phyloP scores from a whole-genome alignment of 2,888 invertebrate species.

The Acanthoscelides obtectus region DNA sequence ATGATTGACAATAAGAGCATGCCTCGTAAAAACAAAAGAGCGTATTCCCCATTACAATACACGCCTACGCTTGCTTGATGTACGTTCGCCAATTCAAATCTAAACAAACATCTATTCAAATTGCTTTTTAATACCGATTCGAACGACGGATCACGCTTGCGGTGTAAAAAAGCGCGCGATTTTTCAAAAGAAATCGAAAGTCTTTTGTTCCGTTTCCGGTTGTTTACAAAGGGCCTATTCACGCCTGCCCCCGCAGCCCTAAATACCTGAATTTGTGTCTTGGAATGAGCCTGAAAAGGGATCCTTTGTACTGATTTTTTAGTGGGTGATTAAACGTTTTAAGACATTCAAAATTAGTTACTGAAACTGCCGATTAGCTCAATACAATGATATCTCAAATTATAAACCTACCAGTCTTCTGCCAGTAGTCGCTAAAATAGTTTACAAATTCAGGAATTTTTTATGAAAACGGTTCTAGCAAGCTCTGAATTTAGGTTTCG shows the following conservation, averaged over 20 bases:
- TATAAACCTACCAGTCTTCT: too few relatives aligned
- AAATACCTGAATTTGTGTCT: neutral
- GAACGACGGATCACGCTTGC: conserved; percentile 20
- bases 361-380: too few relatives aligned
- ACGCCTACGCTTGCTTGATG: neutral
- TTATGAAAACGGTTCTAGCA: too few relatives aligned
- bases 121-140: conserved; percentile 23
- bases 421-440: too few relatives aligned
- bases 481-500: too few relatives aligned
- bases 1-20: conserved; percentile 28
- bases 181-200: conserved; percentile 16
- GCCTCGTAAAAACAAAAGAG: conserved; percentile 24
- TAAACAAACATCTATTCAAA: conserved; percentile 19
- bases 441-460: too few relatives aligned
- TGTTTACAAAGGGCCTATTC: neutral
- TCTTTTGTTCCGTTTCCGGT: conserved; percentile 13
- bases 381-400: too few relatives aligned
- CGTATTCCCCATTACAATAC: neutral
- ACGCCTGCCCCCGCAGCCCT: neutral
- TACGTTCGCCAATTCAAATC: conserved; percentile 10
- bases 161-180: conserved; percentile 25
- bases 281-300: neutral
- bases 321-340: neutral
- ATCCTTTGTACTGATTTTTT: neutral
- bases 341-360: neutral